A percentile compares a stretch with the other conserved stretches of the same genome.
These are phyloP conservation scores for Diabrotica undecimpunctata DNA, from an alignment of 1,140 invertebrate genomes.

Conservation along the genomic window DNA sequence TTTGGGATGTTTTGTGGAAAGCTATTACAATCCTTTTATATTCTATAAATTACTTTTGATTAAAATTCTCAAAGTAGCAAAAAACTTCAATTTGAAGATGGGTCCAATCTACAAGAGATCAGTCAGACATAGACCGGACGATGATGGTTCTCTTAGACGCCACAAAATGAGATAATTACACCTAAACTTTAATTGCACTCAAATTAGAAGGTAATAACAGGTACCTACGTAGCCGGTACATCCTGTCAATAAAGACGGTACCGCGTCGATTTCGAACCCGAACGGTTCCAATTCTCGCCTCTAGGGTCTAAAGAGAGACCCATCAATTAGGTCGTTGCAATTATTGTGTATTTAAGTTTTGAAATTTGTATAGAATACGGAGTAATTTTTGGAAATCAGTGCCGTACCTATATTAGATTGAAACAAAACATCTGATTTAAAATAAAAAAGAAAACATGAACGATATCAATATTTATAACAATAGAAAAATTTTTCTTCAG, in stretches of 20 bases:
- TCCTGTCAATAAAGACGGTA: slow-evolving; percentile 24
- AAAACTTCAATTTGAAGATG: too few species aligned
- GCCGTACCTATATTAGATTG: too few species aligned
- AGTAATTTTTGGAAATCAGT: slow-evolving; percentile 27
- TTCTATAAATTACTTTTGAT: too few species aligned
- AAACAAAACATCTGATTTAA: too few species aligned
- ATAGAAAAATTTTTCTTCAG: too few species aligned
- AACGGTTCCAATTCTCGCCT: slow-evolving; percentile 24
- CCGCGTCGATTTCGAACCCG: slow-evolving; percentile 3
- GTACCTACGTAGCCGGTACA: slow-evolving; percentile 33
- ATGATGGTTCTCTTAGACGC: slow-evolving; percentile 36
- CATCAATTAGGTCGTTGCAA: slow-evolving; percentile 37
- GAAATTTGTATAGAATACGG: slow-evolving; percentile 35
- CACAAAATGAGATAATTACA: slow-evolving; percentile 46
- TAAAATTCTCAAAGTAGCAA: too few species aligned
- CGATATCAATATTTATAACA: too few species aligned
- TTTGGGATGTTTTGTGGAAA: too few species aligned
- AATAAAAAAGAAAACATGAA: too few species aligned
- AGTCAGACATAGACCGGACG: slow-evolving; percentile 19
- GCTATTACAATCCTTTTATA: too few species aligned
- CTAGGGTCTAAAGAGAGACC: slow-evolving; percentile 17
- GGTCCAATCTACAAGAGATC: too few species aligned
- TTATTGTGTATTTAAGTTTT: slow-evolving; percentile 40
- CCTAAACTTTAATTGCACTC: slow-evolving; percentile 42
- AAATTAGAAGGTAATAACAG: slow-evolving; percentile 44